Evolutionary conservation across 2,113 vertebrate genomes (phyloP), one percentile per base, ranked within the genome.

Genomic region (Pungitius pungitius): DNA sequence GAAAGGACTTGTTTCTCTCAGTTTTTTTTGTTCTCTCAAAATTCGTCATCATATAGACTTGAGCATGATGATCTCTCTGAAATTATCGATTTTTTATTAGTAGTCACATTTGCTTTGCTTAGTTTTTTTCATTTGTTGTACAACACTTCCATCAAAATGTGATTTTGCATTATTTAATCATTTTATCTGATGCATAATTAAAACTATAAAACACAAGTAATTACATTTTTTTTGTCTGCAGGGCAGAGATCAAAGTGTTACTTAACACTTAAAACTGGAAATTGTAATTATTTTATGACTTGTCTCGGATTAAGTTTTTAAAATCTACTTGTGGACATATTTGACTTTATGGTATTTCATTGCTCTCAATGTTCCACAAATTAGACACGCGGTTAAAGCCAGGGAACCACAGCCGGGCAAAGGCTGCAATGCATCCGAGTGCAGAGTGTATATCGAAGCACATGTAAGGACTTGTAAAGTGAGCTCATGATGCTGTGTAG

Each of bases 21-120:
- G 22, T 52, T 79, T 69, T 40, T n/a, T 60, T 69, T 35, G 33
- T n/a, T 55, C 24, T 64, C 22, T 57, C 69, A 81, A 68, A 62
- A 70, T 7, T 40, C 73, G 67, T 56, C 52, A 78, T 27, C 75
- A 42, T 12, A 75, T 30, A 65, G 62, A 26, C 17, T 35, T 35
- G 55, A 67, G 27, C 40, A 51, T 55, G 59, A 27, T 45, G 49
- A 68, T 56, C 63, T 69, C 52, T 55, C 33, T 47, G 49, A 13
- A 51, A 15, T 60, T 33, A 15, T 59, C 3, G 22, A n/a, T 51
- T 58, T 18, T 39, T 8, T 33, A 35, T 35, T 17, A 3, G 5
- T 40, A 8, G 43, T 43, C 37, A 6, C 65, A 40, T 17, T 10
- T 40, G 24, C 11, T 10, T 63, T 55, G 8, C 18, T 35, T 35